Percentiles rank a stretch among this genome's conserved stretches.
Evolutionary conservation across 2,113 vertebrate genomes (phyloP).

Genomic region (Cisticola juncidis): DNA sequence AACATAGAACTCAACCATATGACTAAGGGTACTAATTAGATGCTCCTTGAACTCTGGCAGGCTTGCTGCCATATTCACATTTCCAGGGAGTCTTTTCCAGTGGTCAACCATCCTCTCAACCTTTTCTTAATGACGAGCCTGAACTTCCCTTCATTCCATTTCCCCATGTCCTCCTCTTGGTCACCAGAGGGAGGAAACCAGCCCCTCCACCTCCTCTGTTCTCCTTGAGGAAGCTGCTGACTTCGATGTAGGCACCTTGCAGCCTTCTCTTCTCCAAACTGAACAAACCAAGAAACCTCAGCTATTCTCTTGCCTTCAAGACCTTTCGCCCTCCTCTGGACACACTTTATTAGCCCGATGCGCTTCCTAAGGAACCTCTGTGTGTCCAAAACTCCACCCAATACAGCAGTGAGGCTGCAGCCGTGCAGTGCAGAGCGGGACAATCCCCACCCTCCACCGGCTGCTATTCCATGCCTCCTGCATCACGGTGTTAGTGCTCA

Average conservation of each 20-base stretch:
- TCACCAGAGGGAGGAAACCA: neutral
- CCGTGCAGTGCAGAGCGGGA: rapidly evolving
- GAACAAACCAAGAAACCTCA: neutral
- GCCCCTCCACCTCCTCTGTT: rapidly evolving
- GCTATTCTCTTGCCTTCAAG: neutral
- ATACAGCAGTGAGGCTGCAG: rapidly evolving
- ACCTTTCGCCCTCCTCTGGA: neutral
- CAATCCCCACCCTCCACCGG: rapidly evolving
- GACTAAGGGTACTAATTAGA: neutral
- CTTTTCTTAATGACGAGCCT: neutral
- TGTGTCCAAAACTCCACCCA: neutral
- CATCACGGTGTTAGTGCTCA: too few relatives aligned
- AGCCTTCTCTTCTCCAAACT: neutral
- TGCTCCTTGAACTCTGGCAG: neutral
- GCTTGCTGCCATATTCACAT: neutral
- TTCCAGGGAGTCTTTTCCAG: neutral
- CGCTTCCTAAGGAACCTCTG: neutral
- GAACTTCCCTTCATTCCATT: neutral
- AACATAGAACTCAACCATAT: neutral
- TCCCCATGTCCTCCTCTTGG: rapidly evolving
- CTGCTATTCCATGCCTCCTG: neutral
- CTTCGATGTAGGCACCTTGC: rapidly evolving
- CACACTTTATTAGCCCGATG: neutral
- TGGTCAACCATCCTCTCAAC: rapidly evolving
- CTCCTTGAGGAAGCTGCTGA: neutral